Conservation (phyloP, 23 tunicate genomes). For the Clavelina lepadiformis region DNA sequence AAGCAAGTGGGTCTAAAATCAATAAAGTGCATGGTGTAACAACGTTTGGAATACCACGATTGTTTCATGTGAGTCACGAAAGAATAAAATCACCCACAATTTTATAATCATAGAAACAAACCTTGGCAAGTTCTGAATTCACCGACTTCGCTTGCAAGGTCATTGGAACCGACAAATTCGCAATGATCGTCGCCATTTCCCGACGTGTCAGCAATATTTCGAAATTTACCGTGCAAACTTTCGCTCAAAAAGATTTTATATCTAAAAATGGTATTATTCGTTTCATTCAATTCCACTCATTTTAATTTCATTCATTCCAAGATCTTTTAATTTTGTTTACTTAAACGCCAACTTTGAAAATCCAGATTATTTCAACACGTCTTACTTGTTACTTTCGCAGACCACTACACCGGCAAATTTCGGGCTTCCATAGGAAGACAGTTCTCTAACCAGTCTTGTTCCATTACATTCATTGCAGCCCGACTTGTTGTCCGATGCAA, state of each 20-base stretch:
- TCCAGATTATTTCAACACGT: background rate
- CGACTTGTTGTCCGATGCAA: slow-evolving; percentile 48
- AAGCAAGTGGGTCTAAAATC: slow-evolving; percentile 39
- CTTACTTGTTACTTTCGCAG: slow-evolving; percentile 65
- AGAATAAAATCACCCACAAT: too few species aligned
- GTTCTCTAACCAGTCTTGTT: slow-evolving; percentile 51
- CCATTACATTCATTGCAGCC: slow-evolving; percentile 76
- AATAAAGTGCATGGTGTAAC: background rate
- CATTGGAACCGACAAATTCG: slow-evolving; percentile 64
- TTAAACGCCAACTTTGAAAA: too few species aligned
- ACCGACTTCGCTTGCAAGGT: slow-evolving; percentile 58
- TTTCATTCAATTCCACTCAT: background rate
- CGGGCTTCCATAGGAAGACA: slow-evolving; percentile 27
- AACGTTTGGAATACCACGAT: background rate
- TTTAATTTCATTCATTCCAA: background rate
- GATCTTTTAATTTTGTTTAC: background rate
- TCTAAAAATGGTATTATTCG: too few species aligned
- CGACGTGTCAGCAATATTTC: slow-evolving; percentile 75
- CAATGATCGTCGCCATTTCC: slow-evolving; percentile 96
- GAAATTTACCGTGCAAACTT: slow-evolving; percentile 45
- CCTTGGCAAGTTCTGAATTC: slow-evolving; percentile 61
- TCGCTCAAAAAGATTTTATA: slow-evolving; percentile 81
- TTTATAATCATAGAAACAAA: slow-evolving; percentile 1
- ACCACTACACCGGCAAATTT: slow-evolving; percentile 66
- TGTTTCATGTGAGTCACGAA: background rate